Percentiles rank a stretch among this genome's conserved stretches.
phyloP scores from a whole-genome alignment of 2,797 vertebrate species.

The Coendou prehensilis region DNA sequence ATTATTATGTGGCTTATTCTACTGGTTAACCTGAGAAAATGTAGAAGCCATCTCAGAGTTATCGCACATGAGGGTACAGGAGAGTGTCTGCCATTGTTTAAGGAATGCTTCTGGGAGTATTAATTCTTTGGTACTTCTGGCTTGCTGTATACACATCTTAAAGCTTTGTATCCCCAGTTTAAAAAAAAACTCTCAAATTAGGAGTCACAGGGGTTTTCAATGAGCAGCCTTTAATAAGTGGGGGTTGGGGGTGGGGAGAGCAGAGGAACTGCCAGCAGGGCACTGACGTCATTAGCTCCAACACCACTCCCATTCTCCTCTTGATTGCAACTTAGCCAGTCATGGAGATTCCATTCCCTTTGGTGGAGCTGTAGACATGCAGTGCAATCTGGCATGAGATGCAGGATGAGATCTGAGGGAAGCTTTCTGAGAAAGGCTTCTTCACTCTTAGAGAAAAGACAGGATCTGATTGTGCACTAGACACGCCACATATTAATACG shows the following conservation, averaged over 20 bases:
- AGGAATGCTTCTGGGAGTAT: slow-evolving; percentile 3
- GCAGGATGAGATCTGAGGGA: neutral
- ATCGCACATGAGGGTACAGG: neutral
- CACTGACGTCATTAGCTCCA: neutral
- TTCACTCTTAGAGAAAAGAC: neutral
- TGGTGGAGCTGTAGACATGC: neutral
- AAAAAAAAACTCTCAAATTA: neutral
- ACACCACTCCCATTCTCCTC: neutral
- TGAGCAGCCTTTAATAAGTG: neutral
- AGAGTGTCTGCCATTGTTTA: neutral
- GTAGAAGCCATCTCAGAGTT: neutral
- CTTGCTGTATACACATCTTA: neutral
- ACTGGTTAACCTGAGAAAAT: neutral
- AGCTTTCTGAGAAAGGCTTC: neutral
- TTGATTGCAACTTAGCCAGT: neutral
- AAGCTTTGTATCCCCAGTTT: neutral
- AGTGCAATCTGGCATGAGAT: neutral
- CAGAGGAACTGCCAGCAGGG: neutral
- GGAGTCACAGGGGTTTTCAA: neutral
- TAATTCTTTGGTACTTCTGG: slow-evolving; percentile 5
- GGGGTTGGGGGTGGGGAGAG: neutral
- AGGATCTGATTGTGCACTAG: neutral
- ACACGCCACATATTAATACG: neutral
- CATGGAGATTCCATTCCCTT: slow-evolving; percentile 20
- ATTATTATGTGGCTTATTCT: neutral